These are phyloP conservation scores for Leucopsar rothschildi DNA, from an alignment of 2,113 vertebrate genomes.

Conservation along the genomic window DNA sequence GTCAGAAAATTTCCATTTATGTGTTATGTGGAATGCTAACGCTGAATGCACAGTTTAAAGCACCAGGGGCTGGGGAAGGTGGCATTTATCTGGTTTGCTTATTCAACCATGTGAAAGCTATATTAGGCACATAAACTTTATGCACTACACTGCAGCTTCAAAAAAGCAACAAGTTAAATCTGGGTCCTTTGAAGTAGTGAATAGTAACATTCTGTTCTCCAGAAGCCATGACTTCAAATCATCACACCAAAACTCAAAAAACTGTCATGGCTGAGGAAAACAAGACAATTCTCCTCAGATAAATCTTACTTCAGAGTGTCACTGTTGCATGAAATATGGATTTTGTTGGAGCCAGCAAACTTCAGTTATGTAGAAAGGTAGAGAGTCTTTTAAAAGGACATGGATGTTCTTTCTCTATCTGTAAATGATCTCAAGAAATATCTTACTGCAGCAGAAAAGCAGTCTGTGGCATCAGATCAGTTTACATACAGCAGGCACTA, in stretches of 20 bases:
- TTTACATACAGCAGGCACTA: neutral
- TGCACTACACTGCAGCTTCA: neutral
- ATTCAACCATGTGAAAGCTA: neutral
- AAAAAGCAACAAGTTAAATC: conserved; percentile 33
- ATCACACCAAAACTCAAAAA: neutral
- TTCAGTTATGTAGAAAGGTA: neutral
- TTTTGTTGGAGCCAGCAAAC: neutral
- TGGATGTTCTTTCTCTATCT: neutral
- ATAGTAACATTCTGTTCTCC: neutral
- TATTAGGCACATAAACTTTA: conserved; percentile 25
- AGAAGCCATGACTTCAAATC: neutral
- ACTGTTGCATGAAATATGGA: neutral
- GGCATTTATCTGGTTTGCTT: conserved; percentile 19
- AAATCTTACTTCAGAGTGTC: neutral
- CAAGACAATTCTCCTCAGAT: neutral
- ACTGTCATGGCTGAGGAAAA: neutral
- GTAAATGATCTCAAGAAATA: neutral
- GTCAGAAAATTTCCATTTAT: neutral
- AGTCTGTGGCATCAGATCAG: neutral
- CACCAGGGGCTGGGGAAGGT: neutral
- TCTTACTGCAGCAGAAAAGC: neutral
- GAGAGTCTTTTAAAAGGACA: neutral
- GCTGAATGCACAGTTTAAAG: neutral
- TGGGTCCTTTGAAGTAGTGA: conserved; percentile 15
- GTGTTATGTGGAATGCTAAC: neutral